A percentile compares a stretch with the other conserved stretches of the same genome.
phyloP scores from a whole-genome alignment of 37 sponge, comb jelly and placozoan species.

The Lycopodina hypogea region DNA sequence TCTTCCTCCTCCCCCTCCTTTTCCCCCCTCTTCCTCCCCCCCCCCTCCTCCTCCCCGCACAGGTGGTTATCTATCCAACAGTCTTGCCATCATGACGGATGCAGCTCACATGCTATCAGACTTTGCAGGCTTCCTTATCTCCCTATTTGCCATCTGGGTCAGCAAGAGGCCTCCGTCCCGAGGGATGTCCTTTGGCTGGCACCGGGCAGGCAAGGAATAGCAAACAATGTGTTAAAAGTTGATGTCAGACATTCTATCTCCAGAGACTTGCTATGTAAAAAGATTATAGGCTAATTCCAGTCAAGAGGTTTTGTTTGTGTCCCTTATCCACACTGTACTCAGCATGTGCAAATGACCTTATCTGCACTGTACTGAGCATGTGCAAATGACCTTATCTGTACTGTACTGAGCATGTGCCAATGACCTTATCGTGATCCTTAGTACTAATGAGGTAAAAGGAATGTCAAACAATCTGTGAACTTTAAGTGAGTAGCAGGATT shows the following conservation, averaged over 20 bases:
- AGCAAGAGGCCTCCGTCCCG: conserved; percentile 76
- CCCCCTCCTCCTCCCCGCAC: neutral
- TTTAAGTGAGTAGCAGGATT: too few relatives aligned
- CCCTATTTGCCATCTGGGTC: conserved; percentile 95
- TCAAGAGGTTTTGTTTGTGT: too few relatives aligned
- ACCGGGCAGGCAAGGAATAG: conserved; percentile 80
- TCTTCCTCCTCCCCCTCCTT: too few relatives aligned
- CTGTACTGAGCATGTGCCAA: too few relatives aligned
- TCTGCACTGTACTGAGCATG: too few relatives aligned
- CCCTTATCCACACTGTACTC: neutral
- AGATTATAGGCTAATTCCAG: neutral
- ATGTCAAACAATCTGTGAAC: too few relatives aligned
- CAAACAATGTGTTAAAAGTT: too few relatives aligned
- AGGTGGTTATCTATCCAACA: conserved; percentile 90
- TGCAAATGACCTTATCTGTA: too few relatives aligned
- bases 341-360: too few relatives aligned
- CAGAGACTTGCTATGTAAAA: neutral
- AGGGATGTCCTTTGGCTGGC: conserved; percentile 95
- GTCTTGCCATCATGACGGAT: conserved; percentile 97
- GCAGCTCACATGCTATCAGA: conserved; percentile 99
- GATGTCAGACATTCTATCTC: neutral
- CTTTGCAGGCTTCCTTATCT: conserved; percentile 93
- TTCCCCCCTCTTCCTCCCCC: neutral
- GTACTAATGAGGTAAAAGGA: too few relatives aligned
- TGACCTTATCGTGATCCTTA: too few relatives aligned